phyloP scores from a whole-genome alignment of 1,140 invertebrate genomes.

The Euura saliciscinereae region DNA sequence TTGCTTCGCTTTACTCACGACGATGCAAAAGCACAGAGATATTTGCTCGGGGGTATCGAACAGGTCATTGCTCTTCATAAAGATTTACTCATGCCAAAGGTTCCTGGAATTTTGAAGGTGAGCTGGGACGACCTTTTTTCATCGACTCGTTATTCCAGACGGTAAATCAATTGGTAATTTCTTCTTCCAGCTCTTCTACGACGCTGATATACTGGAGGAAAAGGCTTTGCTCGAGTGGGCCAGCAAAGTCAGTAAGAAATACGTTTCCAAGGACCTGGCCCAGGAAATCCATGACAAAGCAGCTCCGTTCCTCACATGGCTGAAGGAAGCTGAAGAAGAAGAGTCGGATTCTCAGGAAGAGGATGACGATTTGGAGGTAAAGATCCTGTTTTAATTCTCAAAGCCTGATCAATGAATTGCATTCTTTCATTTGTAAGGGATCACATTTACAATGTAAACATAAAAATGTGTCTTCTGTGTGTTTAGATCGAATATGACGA shows the following conservation, averaged over 20 bases:
- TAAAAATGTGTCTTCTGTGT: constrained; percentile 22
- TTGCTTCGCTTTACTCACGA: constrained; percentile 87
- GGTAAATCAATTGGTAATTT: background rate
- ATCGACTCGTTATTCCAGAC: background rate
- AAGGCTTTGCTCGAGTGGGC: constrained; percentile 94
- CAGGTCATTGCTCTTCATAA: constrained; percentile 88
- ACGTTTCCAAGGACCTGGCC: constrained; percentile 88
- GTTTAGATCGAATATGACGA: constrained; percentile 86
- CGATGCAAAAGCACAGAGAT: constrained; percentile 91
- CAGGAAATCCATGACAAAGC: constrained; percentile 93
- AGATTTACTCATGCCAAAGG: constrained; percentile 81
- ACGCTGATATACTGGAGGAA: constrained; percentile 93
- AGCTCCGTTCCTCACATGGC: constrained; percentile 94
- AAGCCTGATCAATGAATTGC: background rate
- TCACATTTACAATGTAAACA: background rate
- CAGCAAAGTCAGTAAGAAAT: constrained; percentile 92
- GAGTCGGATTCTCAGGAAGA: constrained; percentile 75
- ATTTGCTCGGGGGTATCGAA: constrained; percentile 94
- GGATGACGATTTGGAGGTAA: constrained; percentile 70
- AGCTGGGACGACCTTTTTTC: background rate
- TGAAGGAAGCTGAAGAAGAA: constrained; percentile 96
- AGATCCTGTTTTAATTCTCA: background rate
- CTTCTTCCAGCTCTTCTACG: constrained; percentile 82
- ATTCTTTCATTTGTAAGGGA: background rate
- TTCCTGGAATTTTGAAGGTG: constrained; percentile 88